These are phyloP conservation scores for Drosophila elegans DNA, from an alignment of 1,140 invertebrate genomes.

Conservation along the genomic window DNA sequence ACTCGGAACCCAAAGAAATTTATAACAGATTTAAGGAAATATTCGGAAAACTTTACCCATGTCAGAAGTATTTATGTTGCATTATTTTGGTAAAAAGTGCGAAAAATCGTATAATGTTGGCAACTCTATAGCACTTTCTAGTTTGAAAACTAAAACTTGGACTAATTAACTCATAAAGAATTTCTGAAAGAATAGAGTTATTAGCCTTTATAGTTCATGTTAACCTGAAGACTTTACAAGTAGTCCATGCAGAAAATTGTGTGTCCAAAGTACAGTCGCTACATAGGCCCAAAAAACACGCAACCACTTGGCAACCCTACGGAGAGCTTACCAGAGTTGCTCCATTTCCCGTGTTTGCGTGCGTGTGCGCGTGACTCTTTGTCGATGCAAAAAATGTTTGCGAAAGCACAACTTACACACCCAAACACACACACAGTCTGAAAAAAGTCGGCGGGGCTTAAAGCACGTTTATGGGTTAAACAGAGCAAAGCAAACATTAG, in stretches of 20 bases:
- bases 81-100: too few relatives aligned
- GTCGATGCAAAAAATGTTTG: conserved; percentile 51
- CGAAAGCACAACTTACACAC: conserved; percentile 30
- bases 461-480: conserved; percentile 77
- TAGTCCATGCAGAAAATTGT: too few relatives aligned
- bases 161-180: background rate
- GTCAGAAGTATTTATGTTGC: too few relatives aligned
- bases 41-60: too few relatives aligned
- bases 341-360: conserved; percentile 43
- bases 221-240: too few relatives aligned
- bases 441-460: conserved; percentile 36
- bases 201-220: too few relatives aligned
- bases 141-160: too few relatives aligned
- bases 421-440: conserved; percentile 11
- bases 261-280: conserved; percentile 25
- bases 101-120: too few relatives aligned
- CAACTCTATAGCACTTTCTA: too few relatives aligned
- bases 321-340: conserved; percentile 33
- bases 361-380: conserved; percentile 53
- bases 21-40: too few relatives aligned
- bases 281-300: conserved; percentile 9
- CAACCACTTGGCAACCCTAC: conserved; percentile 32
- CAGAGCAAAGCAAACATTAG: conserved; percentile 77
- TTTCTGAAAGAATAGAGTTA: background rate
- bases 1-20: too few relatives aligned